Base-by-base conservation (phyloP, 2,888 invertebrate genomes). In the Ptilodon capucinus region DNA sequence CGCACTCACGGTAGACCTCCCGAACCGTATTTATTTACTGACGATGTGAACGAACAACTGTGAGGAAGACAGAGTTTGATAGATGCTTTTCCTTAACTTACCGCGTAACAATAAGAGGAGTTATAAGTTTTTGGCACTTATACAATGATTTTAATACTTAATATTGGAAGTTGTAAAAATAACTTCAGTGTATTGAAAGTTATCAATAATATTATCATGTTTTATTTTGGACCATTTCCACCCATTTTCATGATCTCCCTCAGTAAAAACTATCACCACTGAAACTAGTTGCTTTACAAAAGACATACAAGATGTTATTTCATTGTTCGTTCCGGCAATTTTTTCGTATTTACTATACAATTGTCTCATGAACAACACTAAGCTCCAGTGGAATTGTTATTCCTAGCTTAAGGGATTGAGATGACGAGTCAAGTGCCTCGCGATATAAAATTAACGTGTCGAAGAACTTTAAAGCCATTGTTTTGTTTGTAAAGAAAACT, bases 401-500 rank as follows among this genome's bases (percentile, higher is more conserved):
- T 38, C 38, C 7, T 19, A 18, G 38, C 38, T 38, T 38, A 38
- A 38, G 38, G 38, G 38, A 38, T 38, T 38, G 38, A 6, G 9
- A 19, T 19, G 38, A 38, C 19, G 38, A 38, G 11, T 38, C 18
- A 38, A 38, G 6, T 38, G 38, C 5, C 7, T 19, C n/a, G 11
- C n/a, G 38, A n/a, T n/a, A 7, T 38, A 44, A 44, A 32, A 38
- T 38, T 30, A 11, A 30, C 23, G 30, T 44, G 48, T 44, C 48
- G 44, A 49, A 49, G 48, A 49, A 49, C 48, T 49, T 44, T 25
- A 38, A 6, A 38, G 6, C 11, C 18, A 17, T 38, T 38, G 18
- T 38, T 38, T 38, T 38, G 38, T n/a, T 18, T 38, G 7, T 2
- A 19, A 38, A 38, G 38, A 38, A 38, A 18, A 11, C 19, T 13